Base-by-base conservation (phyloP, 2,888 invertebrate genomes). In the Aquatica leii region DNA sequence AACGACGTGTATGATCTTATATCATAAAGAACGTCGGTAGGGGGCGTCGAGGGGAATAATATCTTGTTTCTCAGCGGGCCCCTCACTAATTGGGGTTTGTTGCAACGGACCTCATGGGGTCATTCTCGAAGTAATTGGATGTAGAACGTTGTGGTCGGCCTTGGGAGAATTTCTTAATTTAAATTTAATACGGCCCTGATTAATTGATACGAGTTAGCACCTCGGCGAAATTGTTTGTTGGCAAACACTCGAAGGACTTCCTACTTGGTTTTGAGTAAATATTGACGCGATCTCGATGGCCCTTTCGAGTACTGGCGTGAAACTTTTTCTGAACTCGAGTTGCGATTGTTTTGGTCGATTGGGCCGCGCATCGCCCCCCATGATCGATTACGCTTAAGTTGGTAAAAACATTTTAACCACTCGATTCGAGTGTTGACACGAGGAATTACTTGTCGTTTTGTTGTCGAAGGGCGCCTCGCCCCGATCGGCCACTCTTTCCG, bases 61-160 rank as follows among this genome's bases (percentile, higher is more conserved):
- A 78, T 77, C 78, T 78, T 80, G 80, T 80, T 76, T 80, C 81
- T 69, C 81, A 80, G 80, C 81, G 73, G 78, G 80, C 71, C 75
- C 70, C 72, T 72, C 76, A 79, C 81, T 81, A 81, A 81, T 81
- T 81, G 81, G 81, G 78, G 77, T 74, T 75, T 74, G 74, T 73
- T 72, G 64, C 65, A 59, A 63, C 69, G 69, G 65, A 73, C 73
- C 70, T 66, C 73, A 73, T 73, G 73, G 67, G 69, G 73, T 67
- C 70, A 62, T 58, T 65, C 65, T 66, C 66, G 68, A 61, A 69
- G 69, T 73, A 73, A 71, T 73, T 73, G 73, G 70, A 66, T 66
- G 67, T 65, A 54, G 61, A 65, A 41, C 57, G 59, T 56, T 55
- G 57, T 34, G 51, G 55, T 55, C 59, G 63, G 55, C 63, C 63